Evolutionary conservation across 2,888 invertebrate genomes (phyloP).

Genomic region (Synergus japonicus): DNA sequence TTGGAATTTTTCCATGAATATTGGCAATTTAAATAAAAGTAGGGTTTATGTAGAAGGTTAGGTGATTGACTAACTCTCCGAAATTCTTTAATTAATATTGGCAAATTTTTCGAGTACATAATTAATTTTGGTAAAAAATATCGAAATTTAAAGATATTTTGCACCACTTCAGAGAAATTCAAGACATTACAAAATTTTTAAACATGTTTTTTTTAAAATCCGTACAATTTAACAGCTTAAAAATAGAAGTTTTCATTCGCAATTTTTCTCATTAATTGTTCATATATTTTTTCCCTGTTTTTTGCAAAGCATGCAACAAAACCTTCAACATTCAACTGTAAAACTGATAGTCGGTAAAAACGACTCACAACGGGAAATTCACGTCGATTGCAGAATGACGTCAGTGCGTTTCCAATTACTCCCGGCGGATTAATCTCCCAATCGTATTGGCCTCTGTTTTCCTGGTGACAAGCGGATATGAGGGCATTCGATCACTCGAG

Average conservation of each 20-base stretch:
- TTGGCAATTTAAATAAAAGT: no score
- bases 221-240: neutral
- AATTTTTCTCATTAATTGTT: neutral
- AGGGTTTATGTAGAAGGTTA: no score
- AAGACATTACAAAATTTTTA: no score
- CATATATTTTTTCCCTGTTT: neutral
- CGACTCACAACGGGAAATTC: neutral
- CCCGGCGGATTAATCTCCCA: constrained; percentile 57
- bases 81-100: no score
- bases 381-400: constrained; percentile 7
- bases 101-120: no score
- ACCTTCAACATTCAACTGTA: neutral
- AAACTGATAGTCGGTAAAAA: constrained; percentile 3
- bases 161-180: no score
- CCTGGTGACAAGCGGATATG: constrained; percentile 3
- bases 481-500: neutral
- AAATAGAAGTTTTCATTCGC: neutral
- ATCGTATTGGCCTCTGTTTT: constrained; percentile 52
- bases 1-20: no score
- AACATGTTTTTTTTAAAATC: no score
- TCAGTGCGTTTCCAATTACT: constrained; percentile 57
- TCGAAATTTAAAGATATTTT: no score
- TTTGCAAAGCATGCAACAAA: neutral
- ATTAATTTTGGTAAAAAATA: no score
- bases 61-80: no score